Conservation (phyloP, 2,113 vertebrate species). For the Neogale vison region DNA sequence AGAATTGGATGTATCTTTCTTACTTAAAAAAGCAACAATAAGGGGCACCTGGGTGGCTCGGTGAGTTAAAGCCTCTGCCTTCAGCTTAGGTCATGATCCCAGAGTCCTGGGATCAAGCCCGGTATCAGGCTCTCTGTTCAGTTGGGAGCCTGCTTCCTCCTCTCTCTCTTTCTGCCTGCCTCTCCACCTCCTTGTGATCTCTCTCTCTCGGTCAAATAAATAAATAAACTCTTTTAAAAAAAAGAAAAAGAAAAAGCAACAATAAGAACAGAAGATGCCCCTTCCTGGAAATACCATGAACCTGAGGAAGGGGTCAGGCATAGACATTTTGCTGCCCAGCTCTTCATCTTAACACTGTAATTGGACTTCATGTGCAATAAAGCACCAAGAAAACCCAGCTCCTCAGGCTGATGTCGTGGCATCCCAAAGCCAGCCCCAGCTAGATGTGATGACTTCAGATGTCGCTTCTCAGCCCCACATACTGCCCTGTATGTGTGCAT, state of each 20-base stretch:
- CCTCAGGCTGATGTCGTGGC: too few relatives aligned
- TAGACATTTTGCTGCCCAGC: not conserved
- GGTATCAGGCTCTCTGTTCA: too few relatives aligned
- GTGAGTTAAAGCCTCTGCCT: too few relatives aligned
- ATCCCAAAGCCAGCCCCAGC: not conserved
- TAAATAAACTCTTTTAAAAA: too few relatives aligned
- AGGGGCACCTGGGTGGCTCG: not conserved
- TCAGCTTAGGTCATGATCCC: too few relatives aligned
- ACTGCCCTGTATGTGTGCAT: not conserved
- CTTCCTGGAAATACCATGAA: not conserved
- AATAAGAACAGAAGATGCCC: not conserved
- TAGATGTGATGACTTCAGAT: not conserved
- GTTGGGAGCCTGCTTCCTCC: too few relatives aligned
- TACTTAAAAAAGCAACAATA: not conserved
- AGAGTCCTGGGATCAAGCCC: too few relatives aligned
- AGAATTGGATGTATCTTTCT: not conserved
- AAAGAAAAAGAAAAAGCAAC: too few relatives aligned
- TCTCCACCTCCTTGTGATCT: too few relatives aligned
- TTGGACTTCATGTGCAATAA: not conserved
- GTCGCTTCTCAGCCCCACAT: not conserved
- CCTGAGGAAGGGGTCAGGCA: not conserved
- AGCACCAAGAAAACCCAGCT: not conserved
- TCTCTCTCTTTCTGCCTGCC: too few relatives aligned
- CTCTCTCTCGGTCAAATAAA: too few relatives aligned
- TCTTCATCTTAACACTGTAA: not conserved